A percentile compares a stretch with the other conserved stretches of the same genome.
Conservation (phyloP, 2,797 vertebrate species). For the Loriculus beryllinus region DNA sequence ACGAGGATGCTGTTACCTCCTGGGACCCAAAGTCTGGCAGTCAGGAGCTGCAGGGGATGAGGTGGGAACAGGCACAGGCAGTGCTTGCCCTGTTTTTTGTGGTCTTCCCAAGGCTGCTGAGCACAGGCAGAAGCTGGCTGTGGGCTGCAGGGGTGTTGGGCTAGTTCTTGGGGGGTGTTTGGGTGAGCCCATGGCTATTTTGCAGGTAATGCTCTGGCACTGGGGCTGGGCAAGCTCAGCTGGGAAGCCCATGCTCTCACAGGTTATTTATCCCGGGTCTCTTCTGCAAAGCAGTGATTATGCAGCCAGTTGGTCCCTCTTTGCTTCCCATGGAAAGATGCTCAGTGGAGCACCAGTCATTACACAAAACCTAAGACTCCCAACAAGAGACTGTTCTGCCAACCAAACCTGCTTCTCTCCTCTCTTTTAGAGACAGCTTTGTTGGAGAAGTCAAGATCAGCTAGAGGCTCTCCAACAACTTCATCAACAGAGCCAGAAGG, state of each 20-base stretch:
- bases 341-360: rapidly evolving
- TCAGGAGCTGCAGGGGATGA: neutral
- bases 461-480: neutral
- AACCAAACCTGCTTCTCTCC: neutral
- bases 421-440: neutral
- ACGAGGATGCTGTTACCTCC: neutral
- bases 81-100: neutral
- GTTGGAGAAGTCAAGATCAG: neutral
- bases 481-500: neutral
- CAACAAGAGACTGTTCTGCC: rapidly evolving
- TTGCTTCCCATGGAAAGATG: neutral
- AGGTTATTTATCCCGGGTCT: neutral
- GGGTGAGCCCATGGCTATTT: neutral
- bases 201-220: neutral
- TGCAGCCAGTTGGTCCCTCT: neutral
- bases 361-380: neutral
- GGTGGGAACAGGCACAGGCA: neutral
- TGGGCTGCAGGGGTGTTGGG: rapidly evolving
- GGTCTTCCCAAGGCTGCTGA: neutral
- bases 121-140: rapidly evolving
- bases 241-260: neutral
- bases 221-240: neutral
- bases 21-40: neutral
- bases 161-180: neutral
- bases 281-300: neutral